Conservation (phyloP, 2,888 invertebrate genomes). For the Antheraea assamensis region DNA sequence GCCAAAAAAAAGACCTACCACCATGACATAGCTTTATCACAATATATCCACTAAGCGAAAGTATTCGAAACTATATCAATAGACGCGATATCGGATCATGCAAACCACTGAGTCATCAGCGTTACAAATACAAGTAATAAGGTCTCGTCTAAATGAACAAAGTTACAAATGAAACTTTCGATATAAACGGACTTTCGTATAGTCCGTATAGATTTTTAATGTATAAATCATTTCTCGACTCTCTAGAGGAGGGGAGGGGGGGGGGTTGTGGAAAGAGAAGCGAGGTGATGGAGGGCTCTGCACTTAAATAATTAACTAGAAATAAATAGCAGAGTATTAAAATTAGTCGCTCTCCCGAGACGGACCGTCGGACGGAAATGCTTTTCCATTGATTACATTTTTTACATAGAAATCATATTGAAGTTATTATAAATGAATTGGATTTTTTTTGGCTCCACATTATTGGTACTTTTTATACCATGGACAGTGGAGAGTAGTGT, state of each 20-base stretch:
- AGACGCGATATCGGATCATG: too few relatives aligned
- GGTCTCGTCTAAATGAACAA: too few relatives aligned
- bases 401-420: constrained; percentile 19
- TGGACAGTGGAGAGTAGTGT: too few relatives aligned
- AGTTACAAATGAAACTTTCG: background rate
- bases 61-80: too few relatives aligned
- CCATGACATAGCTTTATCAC: too few relatives aligned
- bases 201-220: background rate
- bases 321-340: constrained; percentile 41
- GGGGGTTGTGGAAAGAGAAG: background rate
- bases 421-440: background rate
- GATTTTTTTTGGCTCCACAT: background rate
- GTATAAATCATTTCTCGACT: constrained; percentile 16
- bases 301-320: constrained; percentile 54
- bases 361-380: constrained; percentile 23
- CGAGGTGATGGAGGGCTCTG: constrained; percentile 24
- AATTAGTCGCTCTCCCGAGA: constrained; percentile 39
- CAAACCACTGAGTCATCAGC: too few relatives aligned
- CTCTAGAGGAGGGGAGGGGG: constrained; percentile 4
- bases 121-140: too few relatives aligned
- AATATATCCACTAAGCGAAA: too few relatives aligned
- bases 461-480: background rate
- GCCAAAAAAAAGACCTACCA: too few relatives aligned
- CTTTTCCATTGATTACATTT: constrained; percentile 31
- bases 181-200: constrained; percentile 2